Conservation (phyloP, 2,888 invertebrate genomes). For the Actias luna region DNA sequence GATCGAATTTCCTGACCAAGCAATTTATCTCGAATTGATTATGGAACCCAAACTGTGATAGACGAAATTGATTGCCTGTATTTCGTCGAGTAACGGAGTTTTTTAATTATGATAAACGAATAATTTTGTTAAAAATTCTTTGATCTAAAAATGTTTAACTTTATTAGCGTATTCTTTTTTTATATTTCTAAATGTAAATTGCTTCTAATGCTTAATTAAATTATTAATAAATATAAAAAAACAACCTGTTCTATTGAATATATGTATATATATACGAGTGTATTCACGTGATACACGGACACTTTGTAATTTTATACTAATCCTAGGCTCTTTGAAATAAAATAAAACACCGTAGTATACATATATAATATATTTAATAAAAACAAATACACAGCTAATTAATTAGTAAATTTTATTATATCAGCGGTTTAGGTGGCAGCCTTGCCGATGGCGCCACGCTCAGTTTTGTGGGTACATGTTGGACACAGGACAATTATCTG, state of each 20-base stretch:
- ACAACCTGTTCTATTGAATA: neutral
- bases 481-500: too few species aligned
- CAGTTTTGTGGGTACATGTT: too few species aligned
- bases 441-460: too few species aligned
- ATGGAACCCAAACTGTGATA: neutral
- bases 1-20: conserved; percentile 14
- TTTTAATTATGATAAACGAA: conserved; percentile 1
- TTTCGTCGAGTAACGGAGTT: conserved; percentile 19
- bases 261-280: too few species aligned
- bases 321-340: too few species aligned
- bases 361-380: too few species aligned
- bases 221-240: neutral
- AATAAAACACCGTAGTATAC: too few species aligned
- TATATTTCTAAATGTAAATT: neutral
- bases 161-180: neutral
- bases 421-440: too few species aligned
- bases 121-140: neutral
- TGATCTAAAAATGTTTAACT: neutral
- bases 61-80: conserved; percentile 22
- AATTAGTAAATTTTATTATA: too few species aligned
- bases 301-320: too few species aligned
- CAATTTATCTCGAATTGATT: conserved; percentile 14
- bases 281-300: too few species aligned
- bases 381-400: too few species aligned
- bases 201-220: neutral